These are phyloP conservation scores for Papilio helenus DNA, from an alignment of 1,140 invertebrate species.

Conservation along the genomic window DNA sequence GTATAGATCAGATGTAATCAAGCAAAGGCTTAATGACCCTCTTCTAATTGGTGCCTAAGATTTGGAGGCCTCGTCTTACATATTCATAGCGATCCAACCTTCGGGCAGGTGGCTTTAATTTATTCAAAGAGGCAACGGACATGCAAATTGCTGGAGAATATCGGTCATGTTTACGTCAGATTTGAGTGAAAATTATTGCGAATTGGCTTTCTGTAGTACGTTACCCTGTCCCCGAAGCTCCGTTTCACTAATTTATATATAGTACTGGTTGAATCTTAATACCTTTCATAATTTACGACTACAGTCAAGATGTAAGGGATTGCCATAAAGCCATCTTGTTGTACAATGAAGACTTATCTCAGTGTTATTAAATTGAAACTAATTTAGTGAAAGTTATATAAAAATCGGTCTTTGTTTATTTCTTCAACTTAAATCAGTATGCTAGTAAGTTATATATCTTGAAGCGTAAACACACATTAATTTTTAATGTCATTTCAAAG, in stretches of 20 bases:
- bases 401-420: neutral
- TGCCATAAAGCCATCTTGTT: conserved; percentile 18
- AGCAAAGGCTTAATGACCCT: conserved; percentile 75
- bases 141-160: conserved; percentile 80
- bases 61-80: conserved; percentile 80
- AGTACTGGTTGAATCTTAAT: conserved; percentile 38
- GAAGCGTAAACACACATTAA: conserved; percentile 43
- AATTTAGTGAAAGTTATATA: neutral
- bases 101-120: conserved; percentile 76
- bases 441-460: conserved; percentile 30
- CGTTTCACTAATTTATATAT: conserved; percentile 39
- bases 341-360: conserved; percentile 6
- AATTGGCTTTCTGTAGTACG: conserved; percentile 62
- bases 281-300: conserved; percentile 39
- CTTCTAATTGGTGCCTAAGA: conserved; percentile 76
- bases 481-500: conserved; percentile 49
- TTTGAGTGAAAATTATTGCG: conserved; percentile 80
- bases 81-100: conserved; percentile 78
- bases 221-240: conserved; percentile 41
- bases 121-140: conserved; percentile 78
- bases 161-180: conserved; percentile 82
- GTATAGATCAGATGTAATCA: conserved; percentile 64
- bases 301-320: conserved; percentile 38
- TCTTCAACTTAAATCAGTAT: neutral
- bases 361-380: neutral